Conservation (phyloP, 2,113 vertebrate species). For the Corydoras maculifer region DNA sequence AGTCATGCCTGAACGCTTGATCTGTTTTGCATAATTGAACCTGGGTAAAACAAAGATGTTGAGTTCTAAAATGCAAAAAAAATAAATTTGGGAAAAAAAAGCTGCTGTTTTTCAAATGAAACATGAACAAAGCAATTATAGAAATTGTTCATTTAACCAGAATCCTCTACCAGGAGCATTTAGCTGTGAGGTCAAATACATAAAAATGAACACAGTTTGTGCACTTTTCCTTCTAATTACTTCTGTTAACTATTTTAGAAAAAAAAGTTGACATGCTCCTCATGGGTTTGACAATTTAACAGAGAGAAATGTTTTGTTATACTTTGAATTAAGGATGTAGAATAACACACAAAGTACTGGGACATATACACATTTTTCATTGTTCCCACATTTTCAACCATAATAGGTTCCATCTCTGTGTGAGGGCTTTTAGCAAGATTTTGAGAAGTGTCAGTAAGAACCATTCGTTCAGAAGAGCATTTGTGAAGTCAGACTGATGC, state of each 20-base stretch:
- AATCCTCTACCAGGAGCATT: not conserved
- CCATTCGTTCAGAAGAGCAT: too few relatives aligned
- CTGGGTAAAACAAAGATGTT: slow-evolving; percentile 13
- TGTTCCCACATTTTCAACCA: too few relatives aligned
- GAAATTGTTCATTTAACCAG: slow-evolving; percentile 6
- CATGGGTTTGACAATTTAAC: too few relatives aligned
- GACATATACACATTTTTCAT: too few relatives aligned
- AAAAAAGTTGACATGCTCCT: too few relatives aligned
- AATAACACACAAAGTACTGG: too few relatives aligned
- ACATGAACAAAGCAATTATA: slow-evolving; percentile 9
- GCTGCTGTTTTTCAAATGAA: not conserved
- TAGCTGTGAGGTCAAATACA: not conserved
- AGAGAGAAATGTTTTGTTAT: too few relatives aligned
- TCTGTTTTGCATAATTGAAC: slow-evolving; percentile 42
- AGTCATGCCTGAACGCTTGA: slow-evolving; percentile 34
- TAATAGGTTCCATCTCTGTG: too few relatives aligned
- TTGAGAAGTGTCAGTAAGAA: too few relatives aligned
- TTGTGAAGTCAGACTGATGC: too few relatives aligned
- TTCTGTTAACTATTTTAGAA: not conserved
- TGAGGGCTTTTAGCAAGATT: too few relatives aligned
- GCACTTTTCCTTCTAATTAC: not conserved
- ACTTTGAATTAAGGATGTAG: too few relatives aligned
- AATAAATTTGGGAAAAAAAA: not conserved
- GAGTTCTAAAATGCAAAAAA: not conserved
- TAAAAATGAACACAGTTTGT: not conserved